These are phyloP conservation scores for Gasterosteus nipponicus DNA, from an alignment of 2,113 vertebrate species.

Conservation along the genomic window DNA sequence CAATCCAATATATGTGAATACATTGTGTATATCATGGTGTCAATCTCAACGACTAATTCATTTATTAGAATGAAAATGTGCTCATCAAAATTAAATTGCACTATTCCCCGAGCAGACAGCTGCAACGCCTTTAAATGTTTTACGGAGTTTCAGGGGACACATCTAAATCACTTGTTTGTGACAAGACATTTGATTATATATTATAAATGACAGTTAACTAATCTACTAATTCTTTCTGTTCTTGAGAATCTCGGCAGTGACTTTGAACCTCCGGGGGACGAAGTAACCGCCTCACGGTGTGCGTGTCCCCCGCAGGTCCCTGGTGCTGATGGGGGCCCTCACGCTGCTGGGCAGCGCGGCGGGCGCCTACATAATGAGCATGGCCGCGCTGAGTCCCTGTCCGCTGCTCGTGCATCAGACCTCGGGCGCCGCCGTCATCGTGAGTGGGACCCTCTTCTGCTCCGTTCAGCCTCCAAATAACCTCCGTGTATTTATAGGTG, in stretches of 20 bases:
- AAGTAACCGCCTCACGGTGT: no score
- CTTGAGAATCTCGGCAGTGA: neutral
- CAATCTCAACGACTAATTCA: neutral
- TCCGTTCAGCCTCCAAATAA: neutral
- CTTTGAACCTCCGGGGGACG: neutral
- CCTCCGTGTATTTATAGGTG: neutral
- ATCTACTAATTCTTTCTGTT: neutral
- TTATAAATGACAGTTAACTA: neutral
- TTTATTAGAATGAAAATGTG: neutral
- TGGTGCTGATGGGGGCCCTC: conserved; percentile 76
- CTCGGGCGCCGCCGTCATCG: conserved; percentile 76
- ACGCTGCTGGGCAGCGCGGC: conserved; percentile 66
- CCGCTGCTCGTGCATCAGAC: conserved; percentile 70
- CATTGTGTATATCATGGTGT: neutral
- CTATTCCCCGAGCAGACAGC: neutral
- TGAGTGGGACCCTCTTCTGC: conserved; percentile 60
- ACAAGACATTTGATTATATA: neutral
- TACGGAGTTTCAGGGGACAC: neutral
- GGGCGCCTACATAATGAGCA: conserved; percentile 78
- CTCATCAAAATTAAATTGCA: neutral
- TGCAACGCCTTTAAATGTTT: neutral
- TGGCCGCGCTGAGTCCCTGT: conserved; percentile 82
- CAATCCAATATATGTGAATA: neutral
- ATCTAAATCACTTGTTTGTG: neutral
- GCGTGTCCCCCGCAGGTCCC: conserved; percentile 69